Evolutionary conservation across 2,888 invertebrate species (phyloP), one percentile per base, ranked within the genome.

Genomic region (Brachyptera risi): DNA sequence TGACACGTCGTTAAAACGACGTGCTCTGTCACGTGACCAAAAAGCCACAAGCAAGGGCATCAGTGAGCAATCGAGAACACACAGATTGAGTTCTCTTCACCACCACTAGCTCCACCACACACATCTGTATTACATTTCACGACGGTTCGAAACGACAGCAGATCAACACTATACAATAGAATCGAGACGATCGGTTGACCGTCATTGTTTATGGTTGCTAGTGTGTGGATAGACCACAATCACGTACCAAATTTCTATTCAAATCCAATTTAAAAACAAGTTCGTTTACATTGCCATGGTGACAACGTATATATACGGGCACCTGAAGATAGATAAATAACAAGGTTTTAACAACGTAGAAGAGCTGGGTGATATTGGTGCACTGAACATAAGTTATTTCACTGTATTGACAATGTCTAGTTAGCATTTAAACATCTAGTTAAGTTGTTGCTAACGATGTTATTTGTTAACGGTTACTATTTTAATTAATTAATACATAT

Each of bases 221-320:
- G 35, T n/a, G n/a, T n/a, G n/a, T n/a, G n/a, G n/a, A n/a, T n/a
- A n/a, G n/a, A n/a, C n/a, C 35, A 9, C 15, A 37, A 37, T 19
- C 54, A 54, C 54, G 35, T 54, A 19, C 54, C 54, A 54, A 54
- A 54, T 54, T 23, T 37, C 54, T 54, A 54, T 54, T 54, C 54
- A 54, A 54, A 54, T 54, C 35, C 54, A 37, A 51, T 54, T 54
- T 35, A 37, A 44, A 54, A 31, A 54, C 31, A n/a, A 35, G 54
- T 35, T 54, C 54, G 37, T 21, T 54, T 35, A 54, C 35, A 54
- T 1, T n/a, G n/a, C n/a, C 23, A n/a, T 19, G 42, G 11, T 42
- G 19, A 21, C 21, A 21, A 42, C 42, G 15, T 42, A 17, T 17
- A 26, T 1, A 11, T 2, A 11, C 50, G 50, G 26, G n/a, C 50